Percentiles rank a stretch among this genome's conserved stretches.
phyloP scores from a whole-genome alignment of 2,113 vertebrate genomes.

The Corvus moneduloides region DNA sequence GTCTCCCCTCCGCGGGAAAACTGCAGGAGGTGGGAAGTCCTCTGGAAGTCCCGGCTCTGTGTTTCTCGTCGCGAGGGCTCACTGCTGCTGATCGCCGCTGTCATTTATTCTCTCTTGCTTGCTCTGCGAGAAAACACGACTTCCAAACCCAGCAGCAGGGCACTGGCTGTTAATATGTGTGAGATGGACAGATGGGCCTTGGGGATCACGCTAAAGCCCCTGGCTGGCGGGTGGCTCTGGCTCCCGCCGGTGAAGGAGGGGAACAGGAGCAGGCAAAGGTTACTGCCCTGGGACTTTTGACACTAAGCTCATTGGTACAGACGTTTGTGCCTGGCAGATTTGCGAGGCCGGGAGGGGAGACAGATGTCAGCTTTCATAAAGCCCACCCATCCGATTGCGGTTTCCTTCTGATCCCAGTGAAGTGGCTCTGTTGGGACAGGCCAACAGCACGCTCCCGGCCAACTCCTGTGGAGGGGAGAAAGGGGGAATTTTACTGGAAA shows the following conservation, averaged over 20 bases:
- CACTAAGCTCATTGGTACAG: not conserved
- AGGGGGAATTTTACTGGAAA: not conserved
- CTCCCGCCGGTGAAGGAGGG: not conserved
- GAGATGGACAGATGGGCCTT: constrained; percentile 29
- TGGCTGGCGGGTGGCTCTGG: not conserved
- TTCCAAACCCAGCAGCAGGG: not conserved
- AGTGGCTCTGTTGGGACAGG: not conserved
- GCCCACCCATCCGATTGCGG: not conserved
- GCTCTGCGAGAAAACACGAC: constrained; percentile 1
- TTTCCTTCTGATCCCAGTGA: not conserved
- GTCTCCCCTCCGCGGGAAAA: not conserved
- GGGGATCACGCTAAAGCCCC: constrained; percentile 17
- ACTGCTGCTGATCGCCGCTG: not conserved
- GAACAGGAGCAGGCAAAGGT: not conserved
- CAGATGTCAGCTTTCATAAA: not conserved
- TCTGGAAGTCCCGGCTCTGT: not conserved
- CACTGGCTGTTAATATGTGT: not conserved
- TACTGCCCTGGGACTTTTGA: not conserved
- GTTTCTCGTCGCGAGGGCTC: not conserved
- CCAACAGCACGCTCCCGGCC: fast-evolving
- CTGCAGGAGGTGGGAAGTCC: not conserved
- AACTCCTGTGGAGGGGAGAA: fast-evolving
- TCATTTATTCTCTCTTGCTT: constrained; percentile 36
- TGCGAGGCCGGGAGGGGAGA: not conserved
- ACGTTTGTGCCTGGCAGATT: not conserved